Evolutionary conservation across 2,113 vertebrate species (phyloP), one percentile per base, ranked within the genome.

Genomic region (Elaphurus davidianus): DNA sequence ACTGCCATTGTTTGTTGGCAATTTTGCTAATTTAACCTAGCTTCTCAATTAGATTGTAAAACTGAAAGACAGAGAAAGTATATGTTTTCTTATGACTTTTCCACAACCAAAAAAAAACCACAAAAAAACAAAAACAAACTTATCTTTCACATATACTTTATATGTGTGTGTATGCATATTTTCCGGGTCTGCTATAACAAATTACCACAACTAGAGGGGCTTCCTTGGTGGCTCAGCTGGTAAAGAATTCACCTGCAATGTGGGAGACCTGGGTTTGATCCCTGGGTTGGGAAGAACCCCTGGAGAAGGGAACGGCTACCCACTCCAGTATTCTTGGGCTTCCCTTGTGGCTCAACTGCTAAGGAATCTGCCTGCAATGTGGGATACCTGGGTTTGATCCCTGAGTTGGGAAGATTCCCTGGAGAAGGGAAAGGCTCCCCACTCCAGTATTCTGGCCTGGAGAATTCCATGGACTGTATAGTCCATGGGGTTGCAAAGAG

Each of bases 81-180:
- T 50, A 78, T 71, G 79, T 60, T 89, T 89, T 84, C 27, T 87
- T 87, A 45, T 50, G 57, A 54, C 4, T 43, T 76, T 64, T 28
- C 9, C 28, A 33, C 5, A 28, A 36, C 30, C 79, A 81, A 81
- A 81, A 81, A n/a, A 14, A 45, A 81, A 81, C 21, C 21, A 40
- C 40, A 40, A 40, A 40, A 40, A 45, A 81, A 81, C 21, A n/a
- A 14, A 45, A 81, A 81, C 21, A 78, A 54, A 43, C 30, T 6
- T 36, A 74, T 21, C 15, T 76, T 92, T 81, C 40, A 50, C 1
- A 1, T 43, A 21, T 4, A 45, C 90, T 87, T 84, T 27, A 30
- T 52, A 4, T 12, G 3, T 1, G 0, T 21, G 27, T 19, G 1
- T 50, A 40, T 21, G 25, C 0, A 47, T 43, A 50, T 47, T 87